Base-by-base conservation (phyloP, 1,140 invertebrate species). In the Drosophila quadrilineata region DNA sequence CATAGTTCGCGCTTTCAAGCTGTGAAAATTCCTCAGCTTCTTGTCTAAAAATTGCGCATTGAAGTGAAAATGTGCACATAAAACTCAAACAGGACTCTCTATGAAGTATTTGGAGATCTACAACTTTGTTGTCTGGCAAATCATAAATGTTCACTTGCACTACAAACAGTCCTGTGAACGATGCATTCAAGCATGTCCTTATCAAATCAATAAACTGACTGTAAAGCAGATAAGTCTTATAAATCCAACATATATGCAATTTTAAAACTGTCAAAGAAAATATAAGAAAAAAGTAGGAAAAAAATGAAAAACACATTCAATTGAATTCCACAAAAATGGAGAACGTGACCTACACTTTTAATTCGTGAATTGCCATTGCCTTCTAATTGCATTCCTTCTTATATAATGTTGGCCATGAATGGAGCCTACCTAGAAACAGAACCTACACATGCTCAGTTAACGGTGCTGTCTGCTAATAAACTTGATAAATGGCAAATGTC, bases 401-500 rank as follows among this genome's bases (percentile, higher is more conserved):
- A 26, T 49, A 14, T 57, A 59, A 50, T 35, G 28, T 12, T 19
- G 33, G 12, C 69, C 29, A 8, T n/a, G 2, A 31, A 28, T n/a
- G n/a, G n/a, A n/a, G n/a, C n/a, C n/a, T n/a, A n/a, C n/a, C n/a
- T n/a, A n/a, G n/a, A n/a, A n/a, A n/a, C n/a, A n/a, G n/a, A n/a
- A n/a, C n/a, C n/a, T n/a, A 33, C 29, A 41, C 31, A 43, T 12
- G 45, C 50, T 52, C 31, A 24, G 17, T 41, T 57, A 48, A 21
- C 26, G 31, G 31, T 29, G 5, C 16, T 41, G 36, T 36, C 73
- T n/a, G 77, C 73, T 84, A 85, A 84, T 84, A 84, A 84, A 84
- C 69, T 84, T 84, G 77, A 84, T 85, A 74, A 84, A 84, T 84
- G 74, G 84, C 65, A 74, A 60, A 73, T 71, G 49, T 50, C 53